Evolutionary conservation across 1,140 invertebrate genomes (phyloP), one percentile per base, ranked within the genome.

Genomic region (Phthorimaea operculella): DNA sequence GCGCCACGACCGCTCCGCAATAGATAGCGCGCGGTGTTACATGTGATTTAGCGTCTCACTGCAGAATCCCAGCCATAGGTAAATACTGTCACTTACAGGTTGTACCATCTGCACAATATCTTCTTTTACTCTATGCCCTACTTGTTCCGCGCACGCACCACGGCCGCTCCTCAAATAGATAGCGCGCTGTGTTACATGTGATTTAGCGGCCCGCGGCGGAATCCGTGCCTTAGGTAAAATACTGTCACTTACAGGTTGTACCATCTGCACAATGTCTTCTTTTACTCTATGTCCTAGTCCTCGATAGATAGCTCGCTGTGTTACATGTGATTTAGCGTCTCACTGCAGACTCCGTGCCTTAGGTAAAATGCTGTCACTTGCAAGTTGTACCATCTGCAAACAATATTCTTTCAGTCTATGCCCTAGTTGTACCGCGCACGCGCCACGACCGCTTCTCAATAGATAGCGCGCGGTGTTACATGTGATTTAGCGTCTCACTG

Each of bases 81-180:
- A 4, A 42, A 48, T 18, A 16, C 10, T 42, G 39, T 3, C 14
- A 42, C 9, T 42, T 42, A 14, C 9, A 4, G 9, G 14, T 42
- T 42, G 39, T 42, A n/a, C 39, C 11, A 14, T 42, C 39, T 42
- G 4, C 39, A 14, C 2, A 14, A n/a, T 42, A 42, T 14, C 3
- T 42, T 42, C 39, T 28, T 28, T 39, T 39, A 39, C 10, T 62
- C 60, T 62, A 39, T 62, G 55, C 18, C 36, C 15, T 14, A 28
- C 33, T 28, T 28, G 21, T 28, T 33, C 45, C 59, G 60, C 60
- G 73, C 70, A 72, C 74, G 71, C 72, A 71, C 68, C 63, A 33
- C 62, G 36, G 74, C 72, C 62, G 67, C 68, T 63, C 70, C 66
- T 65, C 61, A 49, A n/a, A 55, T 18, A 48, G 66, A 66, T 68